A percentile compares a stretch with the other conserved stretches of the same genome.
phyloP scores from a whole-genome alignment of 2,797 vertebrate genomes.

The Phataginus tetradactyla region DNA sequence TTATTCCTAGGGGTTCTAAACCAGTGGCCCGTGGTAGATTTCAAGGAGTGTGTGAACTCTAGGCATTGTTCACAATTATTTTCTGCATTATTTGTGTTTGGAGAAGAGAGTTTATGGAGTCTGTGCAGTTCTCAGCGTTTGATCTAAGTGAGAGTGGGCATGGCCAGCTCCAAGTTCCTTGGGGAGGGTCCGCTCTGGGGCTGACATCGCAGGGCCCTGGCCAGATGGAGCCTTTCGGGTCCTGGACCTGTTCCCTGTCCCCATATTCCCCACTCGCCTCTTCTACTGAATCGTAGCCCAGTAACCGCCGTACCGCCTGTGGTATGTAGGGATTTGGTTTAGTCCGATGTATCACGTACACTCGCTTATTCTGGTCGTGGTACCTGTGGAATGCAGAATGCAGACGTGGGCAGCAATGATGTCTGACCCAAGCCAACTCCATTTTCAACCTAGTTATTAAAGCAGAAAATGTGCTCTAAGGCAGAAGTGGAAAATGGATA shows the following conservation, averaged over 20 bases:
- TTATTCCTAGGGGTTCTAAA: neutral
- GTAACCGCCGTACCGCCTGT: neutral
- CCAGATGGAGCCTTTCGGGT: neutral
- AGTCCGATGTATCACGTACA: neutral
- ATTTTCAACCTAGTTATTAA: neutral
- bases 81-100: neutral
- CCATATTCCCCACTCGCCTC: too few species aligned
- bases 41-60: neutral
- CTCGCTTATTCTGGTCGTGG: neutral
- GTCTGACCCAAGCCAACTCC: neutral
- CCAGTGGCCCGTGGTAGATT: too few species aligned
- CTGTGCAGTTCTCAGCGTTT: neutral
- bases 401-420: neutral
- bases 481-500: neutral
- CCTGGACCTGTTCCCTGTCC: neutral
- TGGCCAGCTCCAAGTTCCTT: neutral
- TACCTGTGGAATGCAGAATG: neutral
- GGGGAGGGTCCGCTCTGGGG: neutral
- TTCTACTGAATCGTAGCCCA: neutral
- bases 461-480: neutral
- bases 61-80: neutral
- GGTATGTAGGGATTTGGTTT: neutral
- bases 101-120: neutral
- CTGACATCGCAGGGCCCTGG: neutral
- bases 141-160: neutral